Conservation (phyloP, 2,113 vertebrate species). For the Larimichthys polyactis region DNA sequence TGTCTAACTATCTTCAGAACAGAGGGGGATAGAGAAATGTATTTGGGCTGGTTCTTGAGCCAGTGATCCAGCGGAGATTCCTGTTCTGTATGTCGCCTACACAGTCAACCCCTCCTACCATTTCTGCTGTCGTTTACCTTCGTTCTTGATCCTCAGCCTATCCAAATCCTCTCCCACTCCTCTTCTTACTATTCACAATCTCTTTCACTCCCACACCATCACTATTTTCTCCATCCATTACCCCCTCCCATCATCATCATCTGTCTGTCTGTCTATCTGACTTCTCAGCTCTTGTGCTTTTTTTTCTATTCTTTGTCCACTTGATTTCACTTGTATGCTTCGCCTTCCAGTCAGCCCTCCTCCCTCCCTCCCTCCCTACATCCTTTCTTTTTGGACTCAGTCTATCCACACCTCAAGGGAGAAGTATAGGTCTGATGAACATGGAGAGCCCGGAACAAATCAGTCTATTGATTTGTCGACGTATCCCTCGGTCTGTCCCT, state of each 20-base stretch:
- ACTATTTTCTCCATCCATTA: constrained; percentile 44
- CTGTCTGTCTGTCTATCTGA: constrained; percentile 45
- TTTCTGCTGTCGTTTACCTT: constrained; percentile 51
- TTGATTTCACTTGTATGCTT: constrained; percentile 56
- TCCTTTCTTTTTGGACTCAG: constrained; percentile 39
- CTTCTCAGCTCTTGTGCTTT: constrained; percentile 33
- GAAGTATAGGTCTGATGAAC: constrained; percentile 67
- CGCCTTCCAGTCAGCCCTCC: constrained; percentile 33
- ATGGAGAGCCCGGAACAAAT: constrained; percentile 76
- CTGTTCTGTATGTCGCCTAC: constrained; percentile 28
- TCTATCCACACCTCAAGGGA: constrained; percentile 51
- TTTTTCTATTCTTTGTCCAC: constrained; percentile 41
- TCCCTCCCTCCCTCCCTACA: constrained; percentile 17
- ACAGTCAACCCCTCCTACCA: constrained; percentile 21
- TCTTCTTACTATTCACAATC: constrained; percentile 25
- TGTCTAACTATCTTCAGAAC: constrained; percentile 7
- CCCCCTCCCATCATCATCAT: constrained; percentile 56
- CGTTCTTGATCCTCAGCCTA: constrained; percentile 56
- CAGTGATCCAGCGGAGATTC: constrained; percentile 45
- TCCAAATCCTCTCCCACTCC: constrained; percentile 53
- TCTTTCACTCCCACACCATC: constrained; percentile 31
- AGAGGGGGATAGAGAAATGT: not conserved
- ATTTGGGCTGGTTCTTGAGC: constrained; percentile 48
- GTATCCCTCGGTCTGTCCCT: constrained; percentile 67
- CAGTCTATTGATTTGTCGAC: constrained; percentile 78